Base-by-base conservation (phyloP, 2,797 vertebrate species). In the Schizopygopsis pylzovi region DNA sequence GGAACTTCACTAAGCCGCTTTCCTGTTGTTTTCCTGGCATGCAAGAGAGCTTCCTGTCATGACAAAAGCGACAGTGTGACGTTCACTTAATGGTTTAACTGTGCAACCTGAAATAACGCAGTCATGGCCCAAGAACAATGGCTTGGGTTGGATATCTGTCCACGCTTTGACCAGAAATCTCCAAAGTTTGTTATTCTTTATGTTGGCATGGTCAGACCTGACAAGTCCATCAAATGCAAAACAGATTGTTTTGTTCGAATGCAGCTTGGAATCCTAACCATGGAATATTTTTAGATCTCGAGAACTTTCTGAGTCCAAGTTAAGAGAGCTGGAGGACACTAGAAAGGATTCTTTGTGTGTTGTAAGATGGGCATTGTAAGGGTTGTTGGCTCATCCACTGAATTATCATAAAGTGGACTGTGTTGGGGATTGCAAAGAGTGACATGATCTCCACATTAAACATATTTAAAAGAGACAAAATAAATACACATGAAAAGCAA, bases 1-100 rank as follows among this genome's bases (percentile, higher is more conserved):
- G 88, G 52, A 78, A 88, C 89, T 85, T 8, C 54, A 76, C 87
- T 89, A 87, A 85, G 16, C 86, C 88, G 83, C 91, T 91, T 94
- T 96, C 95, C 95, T 96, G 95, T 95, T 95, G 94, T 93, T 94
- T 95, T 95, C 94, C 95, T 95, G 95, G 88, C 91, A 84, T 47
- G 88, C 88, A 86, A 59, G 86, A 89, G 86, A 12, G 83, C 89
- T 94, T 96, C 95, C 95, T 95, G 94, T 90, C 83, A 92, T 77
- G 82, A 70, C 91, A 90, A 73, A 90, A 90, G 85, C 77, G 79
- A 93, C 91, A 91, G 90, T 88, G 88, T 90, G 63, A 87, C 92
- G 86, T 79, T 90, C 83, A 79, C 52, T 61, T 90, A 72, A 88
- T 43, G 71, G 83, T 65, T 90, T 88, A 63, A 52, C 83, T 82